A percentile compares a stretch with the other conserved stretches of the same genome.
phyloP scores from a whole-genome alignment of 2,113 vertebrate species.

The Leptodactylus fuscus region DNA sequence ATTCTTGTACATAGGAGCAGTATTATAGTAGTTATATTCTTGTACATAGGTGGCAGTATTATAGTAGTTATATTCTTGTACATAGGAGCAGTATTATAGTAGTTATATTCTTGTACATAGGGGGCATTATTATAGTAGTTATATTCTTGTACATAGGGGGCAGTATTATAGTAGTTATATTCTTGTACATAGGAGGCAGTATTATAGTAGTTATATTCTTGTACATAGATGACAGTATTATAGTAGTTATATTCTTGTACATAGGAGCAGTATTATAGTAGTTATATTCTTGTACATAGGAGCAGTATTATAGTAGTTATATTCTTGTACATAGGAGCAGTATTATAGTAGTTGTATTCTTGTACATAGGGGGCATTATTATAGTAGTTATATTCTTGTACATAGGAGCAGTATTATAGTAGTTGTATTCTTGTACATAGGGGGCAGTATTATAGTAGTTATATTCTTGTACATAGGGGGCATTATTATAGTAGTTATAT shows the following conservation, averaged over 20 bases:
- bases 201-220: slow-evolving; percentile 23
- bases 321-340: neutral
- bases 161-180: slow-evolving; percentile 13
- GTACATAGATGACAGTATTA: neutral
- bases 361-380: neutral
- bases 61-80: slow-evolving; percentile 8
- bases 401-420: neutral
- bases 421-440: slow-evolving; percentile 5
- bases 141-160: neutral
- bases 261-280: neutral
- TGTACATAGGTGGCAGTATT: neutral
- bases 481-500: too few species aligned
- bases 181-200: neutral
- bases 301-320: slow-evolving; percentile 12
- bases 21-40: neutral
- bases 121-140: neutral
- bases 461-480: neutral
- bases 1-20: neutral
- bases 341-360: slow-evolving; percentile 19
- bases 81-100: slow-evolving; percentile 10
- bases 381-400: too few species aligned
- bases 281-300: slow-evolving; percentile 5
- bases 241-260: slow-evolving; percentile 6
- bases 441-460: slow-evolving; percentile 8
- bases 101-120: slow-evolving; percentile 8